Evolutionary conservation across 2,113 vertebrate genomes (phyloP).

Genomic region (Myotis davidii): DNA sequence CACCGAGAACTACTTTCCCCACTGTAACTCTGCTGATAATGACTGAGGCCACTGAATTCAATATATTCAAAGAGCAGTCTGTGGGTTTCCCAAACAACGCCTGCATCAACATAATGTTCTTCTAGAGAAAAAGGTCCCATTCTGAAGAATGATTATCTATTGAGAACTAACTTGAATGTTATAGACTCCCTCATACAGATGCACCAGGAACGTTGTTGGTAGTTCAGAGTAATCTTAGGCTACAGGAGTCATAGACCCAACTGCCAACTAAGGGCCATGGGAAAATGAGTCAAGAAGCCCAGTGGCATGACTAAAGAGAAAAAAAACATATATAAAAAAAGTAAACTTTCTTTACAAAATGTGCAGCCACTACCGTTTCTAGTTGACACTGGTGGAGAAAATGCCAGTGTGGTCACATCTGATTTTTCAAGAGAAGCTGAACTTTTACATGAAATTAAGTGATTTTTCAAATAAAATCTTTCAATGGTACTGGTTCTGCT

Average conservation of each 20-base stretch:
- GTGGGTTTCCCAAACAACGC: neutral
- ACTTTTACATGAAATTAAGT: constrained; percentile 29
- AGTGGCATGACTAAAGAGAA: neutral
- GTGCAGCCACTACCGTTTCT: neutral
- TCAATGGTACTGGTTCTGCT: neutral
- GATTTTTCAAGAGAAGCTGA: constrained; percentile 37
- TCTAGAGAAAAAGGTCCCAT: neutral
- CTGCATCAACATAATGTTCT: neutral
- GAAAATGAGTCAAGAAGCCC: neutral
- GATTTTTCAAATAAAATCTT: neutral
- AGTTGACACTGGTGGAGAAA: constrained; percentile 8
- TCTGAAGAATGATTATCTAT: neutral
- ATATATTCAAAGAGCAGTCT: neutral
- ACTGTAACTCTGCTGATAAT: neutral
- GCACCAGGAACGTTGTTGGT: neutral
- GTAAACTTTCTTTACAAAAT: neutral
- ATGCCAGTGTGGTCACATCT: neutral
- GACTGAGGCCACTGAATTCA: neutral
- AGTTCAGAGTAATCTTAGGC: neutral
- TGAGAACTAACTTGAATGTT: neutral
- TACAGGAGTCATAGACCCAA: neutral
- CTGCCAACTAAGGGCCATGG: neutral
- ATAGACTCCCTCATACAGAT: neutral
- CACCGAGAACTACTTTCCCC: neutral
- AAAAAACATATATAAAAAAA: neutral